Conservation (phyloP, 2,888 invertebrate species). For the Lamellibrachia columna region DNA sequence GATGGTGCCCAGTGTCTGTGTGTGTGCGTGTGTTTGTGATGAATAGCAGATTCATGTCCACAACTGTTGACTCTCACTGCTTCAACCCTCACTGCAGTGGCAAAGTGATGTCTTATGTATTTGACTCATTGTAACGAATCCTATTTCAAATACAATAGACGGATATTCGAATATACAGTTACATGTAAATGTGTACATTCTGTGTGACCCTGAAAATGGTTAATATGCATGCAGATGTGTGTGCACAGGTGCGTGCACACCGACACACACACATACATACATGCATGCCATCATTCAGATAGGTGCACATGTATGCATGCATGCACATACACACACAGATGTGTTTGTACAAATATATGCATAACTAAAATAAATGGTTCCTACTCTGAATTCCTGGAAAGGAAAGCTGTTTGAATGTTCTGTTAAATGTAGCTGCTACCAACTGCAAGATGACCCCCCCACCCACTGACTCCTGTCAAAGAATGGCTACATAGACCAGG, state of each 20-base stretch:
- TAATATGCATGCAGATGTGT: neutral
- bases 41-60: neutral
- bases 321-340: constrained; percentile 21
- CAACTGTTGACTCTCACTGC: neutral
- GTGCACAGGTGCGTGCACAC: too few species aligned
- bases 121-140: neutral
- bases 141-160: neutral
- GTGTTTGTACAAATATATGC: constrained; percentile 14
- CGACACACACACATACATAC: neutral
- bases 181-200: neutral
- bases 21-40: neutral
- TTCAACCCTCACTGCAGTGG: neutral
- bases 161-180: neutral
- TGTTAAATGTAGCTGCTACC: neutral
- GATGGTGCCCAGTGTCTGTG: neutral
- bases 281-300: constrained; percentile 24
- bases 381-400: neutral
- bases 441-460: too few species aligned
- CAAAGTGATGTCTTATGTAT: neutral
- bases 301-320: constrained; percentile 18
- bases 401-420: neutral
- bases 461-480: too few species aligned
- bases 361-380: too few species aligned
- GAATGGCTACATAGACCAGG: too few species aligned
- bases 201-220: neutral